phyloP scores from a whole-genome alignment of 1,140 invertebrate species.

The Brevipalpus yothersi region DNA sequence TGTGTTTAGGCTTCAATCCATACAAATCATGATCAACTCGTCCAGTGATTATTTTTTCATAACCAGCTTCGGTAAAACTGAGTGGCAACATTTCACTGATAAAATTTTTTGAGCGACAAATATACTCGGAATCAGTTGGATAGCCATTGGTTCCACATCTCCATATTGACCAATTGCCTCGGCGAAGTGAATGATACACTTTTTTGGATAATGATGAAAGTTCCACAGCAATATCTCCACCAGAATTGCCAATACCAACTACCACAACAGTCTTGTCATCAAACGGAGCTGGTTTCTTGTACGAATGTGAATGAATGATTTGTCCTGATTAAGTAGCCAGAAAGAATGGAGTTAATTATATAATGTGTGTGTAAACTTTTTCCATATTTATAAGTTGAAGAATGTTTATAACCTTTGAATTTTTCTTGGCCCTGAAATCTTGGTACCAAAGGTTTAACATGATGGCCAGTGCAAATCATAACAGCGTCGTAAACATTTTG shows the following conservation, averaged over 20 bases:
- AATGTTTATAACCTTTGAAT: constrained; percentile 12
- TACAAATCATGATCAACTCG: constrained; percentile 26
- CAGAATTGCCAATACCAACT: constrained; percentile 31
- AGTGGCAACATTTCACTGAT: constrained; percentile 8
- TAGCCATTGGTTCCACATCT: constrained; percentile 19
- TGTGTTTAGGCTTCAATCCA: constrained; percentile 22
- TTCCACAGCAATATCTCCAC: constrained; percentile 19
- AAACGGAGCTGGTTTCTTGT: constrained; percentile 17
- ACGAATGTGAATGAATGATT: constrained; percentile 24
- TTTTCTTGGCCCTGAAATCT: constrained; percentile 14
- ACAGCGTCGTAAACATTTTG: constrained; percentile 11
- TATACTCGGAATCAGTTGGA: constrained; percentile 16
- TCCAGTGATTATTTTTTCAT: constrained; percentile 11
- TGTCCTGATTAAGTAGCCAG: background rate
- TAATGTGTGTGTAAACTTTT: background rate
- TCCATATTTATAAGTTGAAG: constrained; percentile 11
- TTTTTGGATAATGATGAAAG: constrained; percentile 7
- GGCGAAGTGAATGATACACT: background rate
- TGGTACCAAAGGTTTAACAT: constrained; percentile 17
- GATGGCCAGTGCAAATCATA: constrained; percentile 15
- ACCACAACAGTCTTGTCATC: constrained; percentile 23
- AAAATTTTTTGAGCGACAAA: constrained; percentile 8
- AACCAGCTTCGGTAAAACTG: constrained; percentile 6
- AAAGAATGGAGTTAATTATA: too few species aligned
- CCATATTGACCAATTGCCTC: constrained; percentile 11